Evolutionary conservation across 2,797 vertebrate species (phyloP).

Genomic region (Danio choprae): DNA sequence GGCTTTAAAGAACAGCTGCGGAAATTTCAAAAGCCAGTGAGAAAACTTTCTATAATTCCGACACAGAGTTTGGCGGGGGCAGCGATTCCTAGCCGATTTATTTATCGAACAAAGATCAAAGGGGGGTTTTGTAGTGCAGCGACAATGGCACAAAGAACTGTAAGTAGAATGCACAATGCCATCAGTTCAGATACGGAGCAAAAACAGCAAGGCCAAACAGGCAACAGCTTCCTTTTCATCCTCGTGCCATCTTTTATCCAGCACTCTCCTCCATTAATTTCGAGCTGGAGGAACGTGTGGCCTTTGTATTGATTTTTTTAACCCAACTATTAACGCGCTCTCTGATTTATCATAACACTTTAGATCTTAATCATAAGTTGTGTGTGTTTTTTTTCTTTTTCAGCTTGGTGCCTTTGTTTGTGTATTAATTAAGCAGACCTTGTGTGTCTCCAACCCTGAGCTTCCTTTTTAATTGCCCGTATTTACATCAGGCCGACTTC

Average conservation of each 20-base stretch:
- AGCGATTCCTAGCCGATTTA: slow-evolving; percentile 51
- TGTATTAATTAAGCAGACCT: slow-evolving; percentile 96
- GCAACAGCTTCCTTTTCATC: slow-evolving; percentile 68
- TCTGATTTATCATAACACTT: slow-evolving; percentile 93
- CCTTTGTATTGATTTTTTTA: slow-evolving; percentile 89
- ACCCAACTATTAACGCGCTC: slow-evolving; percentile 89
- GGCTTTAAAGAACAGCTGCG: slow-evolving; percentile 16
- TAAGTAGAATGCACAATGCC: slow-evolving; percentile 61
- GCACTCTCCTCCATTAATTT: slow-evolving; percentile 76
- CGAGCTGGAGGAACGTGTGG: slow-evolving; percentile 81
- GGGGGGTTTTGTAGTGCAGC: slow-evolving; percentile 51
- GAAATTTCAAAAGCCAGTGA: slow-evolving; percentile 24
- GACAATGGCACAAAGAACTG: slow-evolving; percentile 64
- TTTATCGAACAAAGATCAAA: slow-evolving; percentile 57
- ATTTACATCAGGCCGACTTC: slow-evolving; percentile 96
- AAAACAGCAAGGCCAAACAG: slow-evolving; percentile 71
- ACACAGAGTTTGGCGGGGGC: slow-evolving; percentile 19
- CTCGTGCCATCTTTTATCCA: slow-evolving; percentile 70
- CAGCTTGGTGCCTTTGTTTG: slow-evolving; percentile 93
- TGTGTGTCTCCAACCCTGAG: slow-evolving; percentile 89
- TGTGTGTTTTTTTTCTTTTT: slow-evolving; percentile 68
- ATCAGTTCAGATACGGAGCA: slow-evolving; percentile 63
- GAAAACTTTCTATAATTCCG: slow-evolving; percentile 32
- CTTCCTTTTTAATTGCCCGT: slow-evolving; percentile 92
- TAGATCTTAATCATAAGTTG: slow-evolving; percentile 92